Base-by-base conservation (phyloP, 2,797 vertebrate genomes). In the Darevskia nairensis region DNA sequence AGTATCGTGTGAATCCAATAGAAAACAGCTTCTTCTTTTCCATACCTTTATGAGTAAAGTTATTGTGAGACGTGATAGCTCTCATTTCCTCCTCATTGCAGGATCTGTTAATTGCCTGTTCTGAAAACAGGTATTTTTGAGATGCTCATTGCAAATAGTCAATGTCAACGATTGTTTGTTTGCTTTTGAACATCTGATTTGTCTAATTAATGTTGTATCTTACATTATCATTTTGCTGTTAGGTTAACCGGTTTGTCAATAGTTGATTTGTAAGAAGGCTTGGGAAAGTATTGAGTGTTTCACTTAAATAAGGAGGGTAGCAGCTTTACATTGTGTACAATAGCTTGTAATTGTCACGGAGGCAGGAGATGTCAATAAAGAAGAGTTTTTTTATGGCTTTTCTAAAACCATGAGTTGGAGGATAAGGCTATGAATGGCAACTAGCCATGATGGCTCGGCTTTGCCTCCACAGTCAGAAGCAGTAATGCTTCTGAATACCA, bases 241-340 rank as follows among this genome's bases (percentile, higher is more conserved):
- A 86, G 55, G 29, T 66, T 88, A 1, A 76, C 2, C 0, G 39
- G 15, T 86, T 91, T 9, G 3, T 90, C 82, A 77, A 79, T 88
- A 88, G n/a, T 4, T 84, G 75, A 41, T 41, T 68, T 79, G 61
- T 66, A 74, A 72, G 78, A n/a, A 86, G 50, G 41, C 21, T 50
- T 39, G 83, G 77, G 23, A 91, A 90, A 23, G 79, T 39, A 71
- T 91, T 61, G 66, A 89, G 27, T 7, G 0, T 68, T 90, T 92
- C 90, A 81, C 85, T 94, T 90, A 66, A 91, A 93, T 80, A 68
- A 71, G 35, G 32, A n/a, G 68, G 35, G 32, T 8, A 9, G 85
- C 41, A 29, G 78, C 27, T 72, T 61, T 61, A 8, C 27, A 8
- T 71, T n/a, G 5, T 72, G 68, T 41, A 10, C 11, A 8, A 15